Conservation (phyloP, 2,113 vertebrate species). For the Columbina picui region DNA sequence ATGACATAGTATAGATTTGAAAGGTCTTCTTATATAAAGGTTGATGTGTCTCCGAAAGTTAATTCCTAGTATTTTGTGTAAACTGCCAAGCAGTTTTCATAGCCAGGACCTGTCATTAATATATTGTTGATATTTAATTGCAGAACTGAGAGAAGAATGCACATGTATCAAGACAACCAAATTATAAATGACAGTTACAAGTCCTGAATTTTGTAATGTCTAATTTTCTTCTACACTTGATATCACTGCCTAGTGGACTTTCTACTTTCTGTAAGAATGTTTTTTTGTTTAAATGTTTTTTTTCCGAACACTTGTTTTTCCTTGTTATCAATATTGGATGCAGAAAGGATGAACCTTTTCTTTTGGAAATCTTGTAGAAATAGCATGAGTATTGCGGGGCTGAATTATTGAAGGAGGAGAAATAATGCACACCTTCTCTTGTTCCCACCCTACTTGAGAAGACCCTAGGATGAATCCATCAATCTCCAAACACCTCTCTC, state of each 20-base stretch:
- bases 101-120: conserved; percentile 2
- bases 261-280: background rate
- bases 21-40: conserved; percentile 2
- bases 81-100: conserved; percentile 49
- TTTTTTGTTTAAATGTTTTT: conserved; percentile 31
- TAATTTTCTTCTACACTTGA: conserved; percentile 8
- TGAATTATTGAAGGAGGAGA: background rate
- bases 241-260: background rate
- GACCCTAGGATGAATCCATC: background rate
- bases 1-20: conserved; percentile 42
- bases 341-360: background rate
- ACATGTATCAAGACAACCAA: conserved; percentile 13
- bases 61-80: conserved; percentile 49
- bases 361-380: background rate
- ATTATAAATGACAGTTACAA: conserved; percentile 42
- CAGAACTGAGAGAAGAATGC: conserved; percentile 39
- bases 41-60: conserved; percentile 36
- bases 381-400: background rate
- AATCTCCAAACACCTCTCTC: background rate
- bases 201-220: background rate
- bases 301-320: conserved; percentile 40
- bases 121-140: conserved; percentile 38
- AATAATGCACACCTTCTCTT: background rate
- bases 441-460: background rate
- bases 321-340: conserved; percentile 1